Conservation (phyloP, 1,140 invertebrate species). For the Conus ventricosus region DNA sequence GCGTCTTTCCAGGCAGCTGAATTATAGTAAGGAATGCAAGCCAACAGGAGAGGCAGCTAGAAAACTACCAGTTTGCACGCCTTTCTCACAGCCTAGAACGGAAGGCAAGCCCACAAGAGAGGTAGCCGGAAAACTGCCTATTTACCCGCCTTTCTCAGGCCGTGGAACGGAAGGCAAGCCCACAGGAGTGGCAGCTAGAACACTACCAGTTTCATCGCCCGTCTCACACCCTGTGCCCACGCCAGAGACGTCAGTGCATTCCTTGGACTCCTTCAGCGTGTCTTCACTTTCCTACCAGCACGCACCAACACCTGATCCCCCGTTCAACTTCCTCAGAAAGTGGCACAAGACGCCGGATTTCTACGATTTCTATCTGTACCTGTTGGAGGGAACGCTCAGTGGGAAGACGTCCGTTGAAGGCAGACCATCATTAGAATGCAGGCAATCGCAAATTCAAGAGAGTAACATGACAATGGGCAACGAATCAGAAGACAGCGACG, state of each 20-base stretch:
- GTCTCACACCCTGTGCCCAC: background rate
- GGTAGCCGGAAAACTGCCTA: background rate
- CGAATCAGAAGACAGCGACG: too few species aligned
- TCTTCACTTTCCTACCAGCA: background rate
- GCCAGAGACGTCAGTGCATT: background rate
- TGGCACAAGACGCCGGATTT: conserved; percentile 17
- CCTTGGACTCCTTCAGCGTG: background rate
- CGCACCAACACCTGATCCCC: background rate
- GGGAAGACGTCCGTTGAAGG: too few species aligned
- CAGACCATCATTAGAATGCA: too few species aligned
- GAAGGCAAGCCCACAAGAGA: background rate
- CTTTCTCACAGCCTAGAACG: background rate
- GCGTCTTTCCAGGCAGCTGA: background rate
- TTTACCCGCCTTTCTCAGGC: too few species aligned
- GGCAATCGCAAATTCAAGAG: too few species aligned
- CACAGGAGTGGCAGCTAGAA: conserved; percentile 12
- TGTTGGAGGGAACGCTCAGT: background rate
- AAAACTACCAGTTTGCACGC: background rate
- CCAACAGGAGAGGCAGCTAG: background rate
- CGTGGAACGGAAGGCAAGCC: background rate
- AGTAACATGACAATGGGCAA: too few species aligned
- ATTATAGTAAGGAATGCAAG: background rate
- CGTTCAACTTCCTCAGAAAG: conserved; percentile 10
- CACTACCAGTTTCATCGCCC: background rate
- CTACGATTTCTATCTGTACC: background rate